Conservation (phyloP, 2,888 invertebrate species). For the Dromius quadrimaculatus region DNA sequence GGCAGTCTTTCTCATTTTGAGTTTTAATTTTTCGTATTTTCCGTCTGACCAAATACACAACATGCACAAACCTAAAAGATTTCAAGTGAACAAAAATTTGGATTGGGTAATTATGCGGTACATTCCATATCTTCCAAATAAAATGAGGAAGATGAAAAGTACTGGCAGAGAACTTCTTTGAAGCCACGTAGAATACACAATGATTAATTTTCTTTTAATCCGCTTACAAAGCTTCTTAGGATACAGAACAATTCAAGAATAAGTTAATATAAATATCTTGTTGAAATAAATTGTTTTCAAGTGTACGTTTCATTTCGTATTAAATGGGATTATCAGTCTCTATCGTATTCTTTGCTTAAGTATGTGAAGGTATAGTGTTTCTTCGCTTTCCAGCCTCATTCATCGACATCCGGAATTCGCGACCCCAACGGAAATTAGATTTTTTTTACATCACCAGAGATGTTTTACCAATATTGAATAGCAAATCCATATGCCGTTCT, state of each 20-base stretch:
- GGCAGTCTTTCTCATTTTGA: conserved; percentile 25
- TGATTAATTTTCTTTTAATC: no score
- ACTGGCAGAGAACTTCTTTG: no score
- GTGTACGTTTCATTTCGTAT: no score
- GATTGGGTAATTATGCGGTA: no score
- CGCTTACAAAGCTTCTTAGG: no score
- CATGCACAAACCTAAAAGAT: conserved; percentile 16
- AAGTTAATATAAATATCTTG: no score
- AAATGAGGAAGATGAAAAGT: no score
- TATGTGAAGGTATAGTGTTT: conserved; percentile 30
- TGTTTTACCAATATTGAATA: conserved; percentile 63
- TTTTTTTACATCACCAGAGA: conserved; percentile 62
- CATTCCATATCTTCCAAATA: no score
- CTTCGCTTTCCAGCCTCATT: conserved; percentile 19
- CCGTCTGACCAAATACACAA: conserved; percentile 7
- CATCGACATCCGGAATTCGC: conserved; percentile 55
- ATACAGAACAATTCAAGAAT: no score
- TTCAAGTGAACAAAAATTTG: not conserved
- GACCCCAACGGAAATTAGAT: conserved; percentile 65
- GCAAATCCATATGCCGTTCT: conserved; percentile 62
- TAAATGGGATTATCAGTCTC: conserved; percentile 1
- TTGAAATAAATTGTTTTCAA: no score
- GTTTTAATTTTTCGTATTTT: conserved; percentile 36
- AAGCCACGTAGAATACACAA: no score
- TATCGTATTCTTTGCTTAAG: conserved; percentile 13